These are phyloP conservation scores for Brachypteracias leptosomus DNA, from an alignment of 2,113 vertebrate genomes.

Conservation along the genomic window DNA sequence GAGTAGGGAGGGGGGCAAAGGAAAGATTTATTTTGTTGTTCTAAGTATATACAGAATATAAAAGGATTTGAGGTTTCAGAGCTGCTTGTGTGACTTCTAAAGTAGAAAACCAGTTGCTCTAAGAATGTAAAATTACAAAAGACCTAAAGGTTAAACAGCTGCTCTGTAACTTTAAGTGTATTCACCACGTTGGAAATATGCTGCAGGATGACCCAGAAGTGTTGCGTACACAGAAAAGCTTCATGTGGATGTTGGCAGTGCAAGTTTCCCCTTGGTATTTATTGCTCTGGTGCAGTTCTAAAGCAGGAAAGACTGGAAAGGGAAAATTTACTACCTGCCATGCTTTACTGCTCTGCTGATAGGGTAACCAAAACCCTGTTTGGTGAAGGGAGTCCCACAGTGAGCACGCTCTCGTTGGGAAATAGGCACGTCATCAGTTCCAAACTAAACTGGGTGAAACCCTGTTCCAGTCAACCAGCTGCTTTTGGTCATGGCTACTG, in stretches of 20 bases:
- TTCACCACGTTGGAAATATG: neutral
- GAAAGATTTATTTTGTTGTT: neutral
- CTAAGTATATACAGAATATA: neutral
- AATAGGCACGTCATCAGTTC: neutral
- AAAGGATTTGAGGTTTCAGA: neutral
- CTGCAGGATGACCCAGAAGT: constrained; percentile 40
- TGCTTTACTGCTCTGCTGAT: constrained; percentile 19
- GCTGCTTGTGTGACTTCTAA: neutral
- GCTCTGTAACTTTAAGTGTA: constrained; percentile 19
- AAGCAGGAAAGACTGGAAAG: constrained; percentile 48
- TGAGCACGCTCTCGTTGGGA: neutral
- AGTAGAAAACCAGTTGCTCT: neutral
- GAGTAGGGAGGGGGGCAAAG: rapidly evolving
- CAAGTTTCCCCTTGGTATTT: constrained; percentile 38
- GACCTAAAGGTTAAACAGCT: neutral
- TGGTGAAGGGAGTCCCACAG: neutral
- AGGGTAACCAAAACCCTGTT: neutral
- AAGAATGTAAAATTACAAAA: neutral
- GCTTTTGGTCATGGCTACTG: neutral
- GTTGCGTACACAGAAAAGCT: constrained; percentile 10
- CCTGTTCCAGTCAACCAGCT: neutral
- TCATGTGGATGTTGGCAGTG: constrained; percentile 27
- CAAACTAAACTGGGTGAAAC: neutral
- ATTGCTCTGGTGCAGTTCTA: constrained; percentile 15
- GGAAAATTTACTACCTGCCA: constrained; percentile 46